Percentiles rank a stretch among this genome's conserved stretches.
Evolutionary conservation across 2,888 invertebrate genomes (phyloP).

Genomic region (Pollenia griseotomentosa): DNA sequence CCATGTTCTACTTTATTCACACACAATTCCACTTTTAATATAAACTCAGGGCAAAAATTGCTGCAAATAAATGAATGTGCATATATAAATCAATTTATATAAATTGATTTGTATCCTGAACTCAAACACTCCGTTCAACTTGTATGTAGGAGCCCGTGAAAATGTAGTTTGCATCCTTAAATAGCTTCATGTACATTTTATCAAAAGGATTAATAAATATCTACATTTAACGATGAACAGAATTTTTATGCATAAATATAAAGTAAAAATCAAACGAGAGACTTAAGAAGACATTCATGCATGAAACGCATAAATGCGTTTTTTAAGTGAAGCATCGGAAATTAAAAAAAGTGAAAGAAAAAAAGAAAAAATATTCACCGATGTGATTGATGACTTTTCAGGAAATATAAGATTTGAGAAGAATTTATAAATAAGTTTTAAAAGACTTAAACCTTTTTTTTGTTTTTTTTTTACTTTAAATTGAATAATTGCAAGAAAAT

Average conservation of each 20-base stretch:
- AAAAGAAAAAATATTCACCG: neutral
- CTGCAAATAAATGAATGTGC: conserved; percentile 27
- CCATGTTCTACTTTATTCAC: conserved; percentile 19
- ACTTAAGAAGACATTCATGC: neutral
- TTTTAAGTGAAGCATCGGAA: conserved; percentile 24
- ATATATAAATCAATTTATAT: conserved; percentile 56
- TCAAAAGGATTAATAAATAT: conserved; percentile 52
- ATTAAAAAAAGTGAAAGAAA: neutral
- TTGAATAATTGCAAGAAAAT: too few relatives aligned
- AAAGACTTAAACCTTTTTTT: too few relatives aligned
- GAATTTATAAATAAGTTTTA: neutral
- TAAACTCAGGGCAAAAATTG: conserved; percentile 19
- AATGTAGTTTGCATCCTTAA: conserved; percentile 43
- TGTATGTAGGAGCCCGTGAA: neutral
- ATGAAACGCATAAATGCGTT: conserved; percentile 24
- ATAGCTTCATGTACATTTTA: conserved; percentile 23
- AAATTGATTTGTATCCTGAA: conserved; percentile 50
- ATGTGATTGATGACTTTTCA: neutral
- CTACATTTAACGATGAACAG: conserved; percentile 22
- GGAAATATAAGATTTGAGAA: conserved; percentile 1
- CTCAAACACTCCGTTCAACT: neutral
- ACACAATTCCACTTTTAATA: neutral
- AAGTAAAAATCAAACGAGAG: conserved; percentile 12
- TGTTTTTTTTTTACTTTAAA: too few relatives aligned
- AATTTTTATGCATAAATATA: conserved; percentile 10